A percentile compares a stretch with the other conserved stretches of the same genome.
Conservation (phyloP, 2,888 invertebrate species). For the Tubiluchus corallicola region DNA sequence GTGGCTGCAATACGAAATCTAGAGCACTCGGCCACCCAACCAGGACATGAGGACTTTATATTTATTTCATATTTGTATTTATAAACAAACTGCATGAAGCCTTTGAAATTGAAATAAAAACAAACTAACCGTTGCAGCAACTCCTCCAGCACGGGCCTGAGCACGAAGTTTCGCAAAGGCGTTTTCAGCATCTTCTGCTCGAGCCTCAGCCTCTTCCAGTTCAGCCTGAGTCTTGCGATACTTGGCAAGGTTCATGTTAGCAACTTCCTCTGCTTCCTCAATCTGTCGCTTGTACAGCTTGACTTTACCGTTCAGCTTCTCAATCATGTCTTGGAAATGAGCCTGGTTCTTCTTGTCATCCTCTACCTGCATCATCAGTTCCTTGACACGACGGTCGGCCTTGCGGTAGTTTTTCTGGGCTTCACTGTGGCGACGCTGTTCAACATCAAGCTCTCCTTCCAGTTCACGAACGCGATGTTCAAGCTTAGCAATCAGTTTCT, state of each 20-base stretch:
- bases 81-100: no score
- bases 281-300: conserved; percentile 36
- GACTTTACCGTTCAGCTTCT: conserved; percentile 34
- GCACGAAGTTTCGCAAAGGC: conserved; percentile 32
- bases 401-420: conserved; percentile 97
- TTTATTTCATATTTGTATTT: no score
- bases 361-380: conserved; percentile 29
- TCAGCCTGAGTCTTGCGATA: conserved; percentile 35
- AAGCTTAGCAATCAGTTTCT: conserved; percentile 95
- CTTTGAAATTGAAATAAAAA: no score
- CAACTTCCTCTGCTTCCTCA: conserved; percentile 35
- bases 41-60: no score
- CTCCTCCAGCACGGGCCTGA: conserved; percentile 15
- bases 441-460: conserved; percentile 91
- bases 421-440: conserved; percentile 95
- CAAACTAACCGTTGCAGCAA: no score
- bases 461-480: conserved; percentile 76
- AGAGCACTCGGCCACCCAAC: no score
- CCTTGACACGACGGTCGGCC: conserved; percentile 50
- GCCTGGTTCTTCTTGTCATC: conserved; percentile 34
- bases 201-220: conserved; percentile 34
- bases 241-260: conserved; percentile 34
- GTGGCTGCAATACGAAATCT: no score
- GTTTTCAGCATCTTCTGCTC: conserved; percentile 33
- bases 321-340: conserved; percentile 31